phyloP scores from a whole-genome alignment of 2,797 vertebrate species.

The Girardinus metallicus region DNA sequence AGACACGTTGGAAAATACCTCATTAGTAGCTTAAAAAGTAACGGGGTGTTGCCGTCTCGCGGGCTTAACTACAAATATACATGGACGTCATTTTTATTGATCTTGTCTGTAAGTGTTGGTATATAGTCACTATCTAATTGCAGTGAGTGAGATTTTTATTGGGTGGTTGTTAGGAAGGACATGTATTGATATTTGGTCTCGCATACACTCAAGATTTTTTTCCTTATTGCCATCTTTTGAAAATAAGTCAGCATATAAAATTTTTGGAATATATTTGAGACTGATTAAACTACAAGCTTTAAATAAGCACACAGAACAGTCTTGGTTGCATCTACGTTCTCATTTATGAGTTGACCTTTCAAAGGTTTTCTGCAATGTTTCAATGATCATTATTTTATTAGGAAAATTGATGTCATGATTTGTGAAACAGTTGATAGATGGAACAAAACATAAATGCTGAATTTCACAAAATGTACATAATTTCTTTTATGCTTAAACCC shows the following conservation, averaged over 20 bases:
- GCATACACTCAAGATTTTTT: background rate
- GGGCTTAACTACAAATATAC: slow-evolving; percentile 45
- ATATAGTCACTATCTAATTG: slow-evolving; percentile 79
- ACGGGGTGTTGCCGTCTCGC: slow-evolving; percentile 64
- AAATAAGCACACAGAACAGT: background rate
- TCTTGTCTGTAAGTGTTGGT: slow-evolving; percentile 73
- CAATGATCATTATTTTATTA: too few species aligned
- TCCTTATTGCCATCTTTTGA: background rate
- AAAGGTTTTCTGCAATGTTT: too few species aligned
- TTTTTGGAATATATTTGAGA: background rate
- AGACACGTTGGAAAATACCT: slow-evolving; percentile 77
- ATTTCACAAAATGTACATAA: background rate
- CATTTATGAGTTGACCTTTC: too few species aligned
- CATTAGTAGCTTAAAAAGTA: slow-evolving; percentile 82
- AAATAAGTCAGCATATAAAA: background rate
- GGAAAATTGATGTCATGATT: too few species aligned
- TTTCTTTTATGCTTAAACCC: too few species aligned
- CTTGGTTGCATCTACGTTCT: too few species aligned
- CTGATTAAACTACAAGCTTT: background rate
- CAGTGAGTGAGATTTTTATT: slow-evolving; percentile 76
- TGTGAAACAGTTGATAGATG: too few species aligned
- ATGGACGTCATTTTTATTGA: slow-evolving; percentile 78
- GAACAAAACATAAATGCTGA: too few species aligned
- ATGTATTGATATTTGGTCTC: slow-evolving; percentile 66
- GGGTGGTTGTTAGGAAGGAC: slow-evolving; percentile 66